Evolutionary conservation across 2,888 invertebrate genomes (phyloP).

Genomic region (Entomobrya proxima): DNA sequence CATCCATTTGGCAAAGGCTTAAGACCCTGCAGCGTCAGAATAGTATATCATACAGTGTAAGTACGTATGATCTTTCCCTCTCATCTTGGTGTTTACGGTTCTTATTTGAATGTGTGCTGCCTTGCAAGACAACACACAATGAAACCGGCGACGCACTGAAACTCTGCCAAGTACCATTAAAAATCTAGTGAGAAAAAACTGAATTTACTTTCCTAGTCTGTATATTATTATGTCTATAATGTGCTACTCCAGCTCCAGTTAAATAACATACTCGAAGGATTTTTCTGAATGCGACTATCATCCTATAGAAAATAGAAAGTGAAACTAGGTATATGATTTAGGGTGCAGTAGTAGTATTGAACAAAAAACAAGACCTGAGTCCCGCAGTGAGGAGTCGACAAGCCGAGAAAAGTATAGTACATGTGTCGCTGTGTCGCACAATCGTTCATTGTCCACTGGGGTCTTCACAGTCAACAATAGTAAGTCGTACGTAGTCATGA

Average conservation of each 20-base stretch:
- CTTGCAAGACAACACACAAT: constrained; percentile 12
- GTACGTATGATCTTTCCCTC: constrained; percentile 9
- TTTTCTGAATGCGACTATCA: background rate
- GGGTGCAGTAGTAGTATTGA: constrained; percentile 15
- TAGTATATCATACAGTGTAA: constrained; percentile 2
- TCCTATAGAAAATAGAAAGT: background rate
- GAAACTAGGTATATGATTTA: background rate
- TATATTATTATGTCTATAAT: background rate
- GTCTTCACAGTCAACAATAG: background rate
- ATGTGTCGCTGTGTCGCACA: background rate
- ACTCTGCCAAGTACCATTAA: constrained; percentile 51
- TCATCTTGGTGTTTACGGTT: constrained; percentile 10
- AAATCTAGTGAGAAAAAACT: constrained; percentile 7
- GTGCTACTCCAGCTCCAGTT: background rate
- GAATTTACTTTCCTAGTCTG: background rate
- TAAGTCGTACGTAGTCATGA: constrained; percentile 40
- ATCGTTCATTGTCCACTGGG: constrained; percentile 38
- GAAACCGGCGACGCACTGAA: constrained; percentile 51
- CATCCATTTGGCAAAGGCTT: constrained; percentile 34
- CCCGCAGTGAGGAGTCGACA: constrained; percentile 21
- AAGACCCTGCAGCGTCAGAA: constrained; percentile 23
- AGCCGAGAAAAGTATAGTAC: background rate
- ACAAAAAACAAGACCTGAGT: background rate
- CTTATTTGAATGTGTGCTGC: constrained; percentile 7
- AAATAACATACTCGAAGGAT: background rate